Evolutionary conservation across 2,797 vertebrate genomes (phyloP).

Genomic region (Natrix natrix): DNA sequence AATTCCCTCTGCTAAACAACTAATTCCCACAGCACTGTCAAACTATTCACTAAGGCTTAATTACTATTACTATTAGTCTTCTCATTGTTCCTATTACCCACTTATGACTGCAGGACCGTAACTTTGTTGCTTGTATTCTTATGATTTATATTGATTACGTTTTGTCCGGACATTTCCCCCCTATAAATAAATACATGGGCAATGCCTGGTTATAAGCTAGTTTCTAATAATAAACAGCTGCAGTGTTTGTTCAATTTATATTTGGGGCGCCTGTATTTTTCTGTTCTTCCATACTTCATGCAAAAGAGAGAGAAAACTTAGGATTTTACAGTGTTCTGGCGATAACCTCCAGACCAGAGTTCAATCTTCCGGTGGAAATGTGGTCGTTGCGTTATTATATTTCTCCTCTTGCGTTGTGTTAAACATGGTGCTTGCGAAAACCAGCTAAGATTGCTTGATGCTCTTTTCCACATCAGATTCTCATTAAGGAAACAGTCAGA

Average conservation of each 20-base stretch:
- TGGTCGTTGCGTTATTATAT: background rate
- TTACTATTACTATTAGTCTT: no score
- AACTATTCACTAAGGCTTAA: no score
- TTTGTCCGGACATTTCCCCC: no score
- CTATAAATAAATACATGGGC: no score
- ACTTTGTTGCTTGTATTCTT: no score
- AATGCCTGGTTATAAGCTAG: no score
- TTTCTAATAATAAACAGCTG: background rate
- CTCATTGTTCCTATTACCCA: no score
- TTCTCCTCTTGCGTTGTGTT: background rate
- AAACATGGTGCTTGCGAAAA: background rate
- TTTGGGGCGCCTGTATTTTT: slow-evolving; percentile 9
- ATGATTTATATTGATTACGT: no score
- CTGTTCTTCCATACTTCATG: slow-evolving; percentile 4
- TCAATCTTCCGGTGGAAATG: background rate
- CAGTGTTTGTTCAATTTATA: background rate
- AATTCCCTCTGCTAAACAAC: no score
- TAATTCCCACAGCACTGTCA: no score
- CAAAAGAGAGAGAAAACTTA: background rate
- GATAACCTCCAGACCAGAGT: background rate
- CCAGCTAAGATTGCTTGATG: background rate
- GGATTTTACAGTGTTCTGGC: background rate
- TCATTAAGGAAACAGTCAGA: background rate
- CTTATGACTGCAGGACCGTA: no score
- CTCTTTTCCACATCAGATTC: background rate